Evolutionary conservation across 2,113 vertebrate genomes (phyloP), one percentile per base, ranked within the genome.

Genomic region (Mustela lutreola): DNA sequence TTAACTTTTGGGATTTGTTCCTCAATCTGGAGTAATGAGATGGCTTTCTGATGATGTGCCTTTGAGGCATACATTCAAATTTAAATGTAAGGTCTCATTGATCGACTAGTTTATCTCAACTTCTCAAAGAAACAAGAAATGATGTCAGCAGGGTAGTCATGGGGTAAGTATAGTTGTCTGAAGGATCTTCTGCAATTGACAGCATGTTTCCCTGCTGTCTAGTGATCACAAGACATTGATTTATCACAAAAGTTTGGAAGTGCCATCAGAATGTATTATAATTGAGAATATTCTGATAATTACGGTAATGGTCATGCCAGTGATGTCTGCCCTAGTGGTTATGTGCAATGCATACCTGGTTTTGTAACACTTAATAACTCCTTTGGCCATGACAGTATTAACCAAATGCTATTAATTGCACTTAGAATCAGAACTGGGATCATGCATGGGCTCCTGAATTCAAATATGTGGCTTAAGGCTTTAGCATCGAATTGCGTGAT

Each of bases 201-300:
- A 86, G 0, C 93, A 33, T 33, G 42, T 91, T 89, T 75, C 94
- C 78, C 97, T 97, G 63, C 96, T 98, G 96, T 98, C 95, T 96
- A 95, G 95, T 95, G 84, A 93, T 96, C 88, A 79, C 53, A 8
- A 89, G 26, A 91, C 12, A 90, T 97, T 96, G 98, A 97, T 96
- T 95, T 98, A 97, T 97, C 97, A 98, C 90, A 98, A 95, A 99
- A 98, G 98, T 98, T 98, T 99, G 98, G 94, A 99, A 98, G 97
- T 98, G 95, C 97, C 97, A 95, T 94, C 95, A 95, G 94, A 97
- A 97, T 89, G 92, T 98, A 83, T 97, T 93, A 0, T 97, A 89
- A 80, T 42, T 98, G 89, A 53, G 97, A 94, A 98, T 89, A 76
- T 4, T 96, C 1, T 81, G 94, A 82, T 96, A 36, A 42, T 18